These are phyloP conservation scores for Chaetoderma sp. DNA, from an alignment of 2,888 invertebrate species.

Conservation along the genomic window DNA sequence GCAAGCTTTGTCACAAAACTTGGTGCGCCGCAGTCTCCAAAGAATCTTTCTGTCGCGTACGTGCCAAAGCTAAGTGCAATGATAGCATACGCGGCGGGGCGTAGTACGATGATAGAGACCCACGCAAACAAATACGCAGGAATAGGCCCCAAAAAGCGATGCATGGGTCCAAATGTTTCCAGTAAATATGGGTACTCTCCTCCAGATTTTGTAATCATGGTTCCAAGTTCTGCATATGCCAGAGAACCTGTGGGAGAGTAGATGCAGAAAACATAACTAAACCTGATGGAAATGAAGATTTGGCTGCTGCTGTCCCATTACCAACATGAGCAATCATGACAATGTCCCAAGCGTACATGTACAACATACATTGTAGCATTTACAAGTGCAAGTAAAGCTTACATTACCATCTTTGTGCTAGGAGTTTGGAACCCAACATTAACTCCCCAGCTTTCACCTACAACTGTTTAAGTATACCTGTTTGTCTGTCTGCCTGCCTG, in stretches of 20 bases:
- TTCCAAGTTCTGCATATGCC: conserved; percentile 83
- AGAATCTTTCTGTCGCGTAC: conserved; percentile 39
- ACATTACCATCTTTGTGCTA: too few species aligned
- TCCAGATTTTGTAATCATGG: conserved; percentile 81
- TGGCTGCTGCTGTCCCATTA: too few species aligned
- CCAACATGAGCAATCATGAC: too few species aligned
- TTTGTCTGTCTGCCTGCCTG: too few species aligned
- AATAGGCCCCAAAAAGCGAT: conserved; percentile 69
- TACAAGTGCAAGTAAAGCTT: too few species aligned
- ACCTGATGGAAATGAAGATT: too few species aligned
- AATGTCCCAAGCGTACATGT: too few species aligned
- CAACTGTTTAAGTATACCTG: too few species aligned
- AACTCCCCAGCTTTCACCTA: too few species aligned
- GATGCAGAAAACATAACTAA: too few species aligned
- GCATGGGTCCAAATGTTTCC: conserved; percentile 78
- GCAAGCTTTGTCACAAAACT: conserved; percentile 15
- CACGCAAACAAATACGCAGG: conserved; percentile 73
- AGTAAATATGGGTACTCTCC: conserved; percentile 83
- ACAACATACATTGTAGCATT: too few species aligned
- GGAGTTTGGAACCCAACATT: too few species aligned
- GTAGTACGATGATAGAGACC: conserved; percentile 33
- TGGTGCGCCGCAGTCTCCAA: conserved; percentile 38
- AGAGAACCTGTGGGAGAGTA: conserved; percentile 76
- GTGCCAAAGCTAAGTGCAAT: conserved; percentile 68
- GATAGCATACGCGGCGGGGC: conserved; percentile 63